Evolutionary conservation across 2,797 vertebrate genomes (phyloP).

Genomic region (Chloroceryle inda): DNA sequence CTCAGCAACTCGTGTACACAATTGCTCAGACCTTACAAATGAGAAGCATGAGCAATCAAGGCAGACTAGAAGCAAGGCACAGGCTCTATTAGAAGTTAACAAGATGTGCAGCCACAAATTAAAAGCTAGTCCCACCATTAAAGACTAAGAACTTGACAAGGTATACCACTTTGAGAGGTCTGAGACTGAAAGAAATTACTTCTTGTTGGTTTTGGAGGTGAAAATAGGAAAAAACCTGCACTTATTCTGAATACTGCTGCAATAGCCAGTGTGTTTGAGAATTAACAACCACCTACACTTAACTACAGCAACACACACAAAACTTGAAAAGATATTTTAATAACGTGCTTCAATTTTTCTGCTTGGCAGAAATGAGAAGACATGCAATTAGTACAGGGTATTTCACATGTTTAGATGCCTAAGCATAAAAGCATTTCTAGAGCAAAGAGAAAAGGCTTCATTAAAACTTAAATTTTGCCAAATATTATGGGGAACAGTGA

Average conservation of each 20-base stretch:
- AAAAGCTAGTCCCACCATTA: neutral
- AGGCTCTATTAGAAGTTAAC: neutral
- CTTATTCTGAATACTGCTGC: neutral
- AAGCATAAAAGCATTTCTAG: neutral
- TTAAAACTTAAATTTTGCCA: neutral
- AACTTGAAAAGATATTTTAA: neutral
- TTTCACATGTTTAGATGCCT: neutral
- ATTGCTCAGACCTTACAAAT: slow-evolving; percentile 35
- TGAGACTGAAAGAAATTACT: neutral
- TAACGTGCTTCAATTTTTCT: neutral
- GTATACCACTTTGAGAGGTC: neutral
- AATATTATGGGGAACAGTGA: neutral
- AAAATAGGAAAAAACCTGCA: neutral
- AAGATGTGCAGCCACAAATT: neutral
- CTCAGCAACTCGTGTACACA: slow-evolving; percentile 44
- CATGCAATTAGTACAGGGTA: neutral
- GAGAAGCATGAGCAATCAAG: slow-evolving; percentile 20
- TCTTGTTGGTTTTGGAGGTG: neutral
- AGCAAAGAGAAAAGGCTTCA: neutral
- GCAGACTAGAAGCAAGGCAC: neutral
- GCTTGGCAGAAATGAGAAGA: neutral
- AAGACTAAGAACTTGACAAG: neutral
- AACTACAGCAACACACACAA: neutral
- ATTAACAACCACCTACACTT: neutral
- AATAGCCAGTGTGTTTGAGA: neutral